Base-by-base conservation (phyloP, 2,888 invertebrate genomes). In the Eremobia ochroleuca region DNA sequence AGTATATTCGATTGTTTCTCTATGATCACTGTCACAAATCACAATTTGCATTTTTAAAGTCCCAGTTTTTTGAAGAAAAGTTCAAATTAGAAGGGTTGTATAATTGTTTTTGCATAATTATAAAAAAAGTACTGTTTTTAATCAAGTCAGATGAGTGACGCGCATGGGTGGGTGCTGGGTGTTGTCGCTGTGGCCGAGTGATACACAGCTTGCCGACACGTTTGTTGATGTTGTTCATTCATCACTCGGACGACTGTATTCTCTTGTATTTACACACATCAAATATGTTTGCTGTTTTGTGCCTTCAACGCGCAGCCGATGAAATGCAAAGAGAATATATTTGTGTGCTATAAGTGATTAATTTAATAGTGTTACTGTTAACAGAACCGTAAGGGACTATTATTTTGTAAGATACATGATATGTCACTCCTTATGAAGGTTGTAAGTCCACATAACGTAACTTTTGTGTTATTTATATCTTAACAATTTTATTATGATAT, bases 21-120 rank as follows among this genome's bases (percentile, higher is more conserved):
- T 94, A 92, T 91, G 92, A 94, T 94, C 93, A 96, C 94, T 93
- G 96, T 96, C 96, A 96, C 96, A 96, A 96, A 96, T 95, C 95
- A 95, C 95, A 95, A 95, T 93, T 94, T 94, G 95, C 95, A 95
- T 95, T 95, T 95, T 93, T 86, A 72, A 93, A 86, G 86, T 92
- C 91, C 93, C 93, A 88, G 87, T 93, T 94, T 92, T 80, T 94
- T 89, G 88, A 87, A 88, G 87, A 92, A 92, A 91, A 90, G 92
- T 95, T 94, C 91, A 94, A 95, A 94, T 94, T 94, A 92, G 90
- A 92, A 91, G 89, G 93, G 93, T 94, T 95, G 93, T 94, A 92
- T 89, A 87, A 92, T 93, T 93, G 91, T 94, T 95, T 93, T 93
- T 93, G 94, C 94, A 92, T 94, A 93, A 94, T 94, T 93, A 92